Conservation (phyloP, 92 coral and sea anemone genomes). For the Paramuricea clavata region DNA sequence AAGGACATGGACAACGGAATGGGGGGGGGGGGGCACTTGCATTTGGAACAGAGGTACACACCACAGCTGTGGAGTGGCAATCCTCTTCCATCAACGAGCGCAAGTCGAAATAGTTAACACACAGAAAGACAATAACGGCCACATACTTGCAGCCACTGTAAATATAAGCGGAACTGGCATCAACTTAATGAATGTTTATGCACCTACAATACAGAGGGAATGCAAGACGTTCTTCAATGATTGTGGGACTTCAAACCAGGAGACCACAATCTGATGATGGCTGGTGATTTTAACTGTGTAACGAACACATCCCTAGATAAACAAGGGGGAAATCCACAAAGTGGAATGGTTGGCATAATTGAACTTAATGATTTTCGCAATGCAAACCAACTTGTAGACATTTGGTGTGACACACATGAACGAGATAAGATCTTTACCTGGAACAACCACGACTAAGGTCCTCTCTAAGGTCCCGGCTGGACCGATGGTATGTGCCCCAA, state of each 20-base stretch:
- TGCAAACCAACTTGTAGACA: not conserved
- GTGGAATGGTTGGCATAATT: not conserved
- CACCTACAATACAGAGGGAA: not conserved
- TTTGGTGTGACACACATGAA: not conserved
- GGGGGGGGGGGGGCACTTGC: constrained; percentile 68
- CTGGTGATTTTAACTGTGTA: constrained; percentile 1
- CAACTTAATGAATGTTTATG: not conserved
- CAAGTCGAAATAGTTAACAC: not conserved
- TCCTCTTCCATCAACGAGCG: not conserved
- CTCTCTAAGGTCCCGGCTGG: constrained; percentile 16
- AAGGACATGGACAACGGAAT: constrained; percentile 64
- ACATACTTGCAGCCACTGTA: not conserved
- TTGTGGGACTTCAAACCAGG: not conserved
- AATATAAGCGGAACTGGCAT: not conserved
- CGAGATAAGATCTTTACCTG: not conserved
- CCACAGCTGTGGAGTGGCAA: constrained; percentile 49
- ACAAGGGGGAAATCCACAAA: constrained; percentile 16
- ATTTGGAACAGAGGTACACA: constrained; percentile 54
- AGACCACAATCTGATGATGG: not conserved
- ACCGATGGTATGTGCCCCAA: constrained; percentile 20
- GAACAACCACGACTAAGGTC: not conserved
- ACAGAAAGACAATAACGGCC: constrained; percentile 1
- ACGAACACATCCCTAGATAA: not conserved
- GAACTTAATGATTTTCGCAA: not conserved
- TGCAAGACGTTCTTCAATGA: not conserved